Evolutionary conservation across 2,888 invertebrate species (phyloP).

Genomic region (Luffia ferchaultella): DNA sequence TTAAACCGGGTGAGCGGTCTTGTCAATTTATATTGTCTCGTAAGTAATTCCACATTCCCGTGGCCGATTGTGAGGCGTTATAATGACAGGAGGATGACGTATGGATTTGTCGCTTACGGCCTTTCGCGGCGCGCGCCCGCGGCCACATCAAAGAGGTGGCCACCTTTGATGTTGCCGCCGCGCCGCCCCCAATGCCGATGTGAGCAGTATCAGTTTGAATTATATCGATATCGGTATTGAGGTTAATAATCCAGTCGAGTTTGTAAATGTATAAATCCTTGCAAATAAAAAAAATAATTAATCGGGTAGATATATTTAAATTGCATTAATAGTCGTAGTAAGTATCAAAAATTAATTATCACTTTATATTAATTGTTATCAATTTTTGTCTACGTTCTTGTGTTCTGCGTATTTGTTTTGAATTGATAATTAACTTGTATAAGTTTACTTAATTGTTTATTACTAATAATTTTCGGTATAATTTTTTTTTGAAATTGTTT

Average conservation of each 20-base stretch:
- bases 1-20: conserved; percentile 33
- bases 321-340: too few species aligned
- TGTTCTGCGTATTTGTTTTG: too few species aligned
- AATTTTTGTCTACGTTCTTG: too few species aligned
- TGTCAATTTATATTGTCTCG: conserved; percentile 65
- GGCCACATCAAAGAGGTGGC: conserved; percentile 66
- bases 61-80: conserved; percentile 60
- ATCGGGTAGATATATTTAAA: not conserved
- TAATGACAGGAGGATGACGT: conserved; percentile 66
- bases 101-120: conserved; percentile 67
- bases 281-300: not conserved
- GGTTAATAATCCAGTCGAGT: too few species aligned
- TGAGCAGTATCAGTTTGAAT: not conserved
- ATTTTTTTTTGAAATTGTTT: too few species aligned
- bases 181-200: conserved; percentile 29
- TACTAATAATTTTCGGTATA: too few species aligned
- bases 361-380: too few species aligned
- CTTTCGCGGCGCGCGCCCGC: conserved; percentile 62
- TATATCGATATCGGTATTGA: not conserved
- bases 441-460: too few species aligned
- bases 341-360: too few species aligned
- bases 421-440: too few species aligned
- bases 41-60: conserved; percentile 60
- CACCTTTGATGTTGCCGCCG: conserved; percentile 62
- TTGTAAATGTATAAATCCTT: too few species aligned